Percentiles rank a stretch among this genome's conserved stretches.
Evolutionary conservation across 2,888 invertebrate species (phyloP).

Genomic region (Orchesella flavescens): DNA sequence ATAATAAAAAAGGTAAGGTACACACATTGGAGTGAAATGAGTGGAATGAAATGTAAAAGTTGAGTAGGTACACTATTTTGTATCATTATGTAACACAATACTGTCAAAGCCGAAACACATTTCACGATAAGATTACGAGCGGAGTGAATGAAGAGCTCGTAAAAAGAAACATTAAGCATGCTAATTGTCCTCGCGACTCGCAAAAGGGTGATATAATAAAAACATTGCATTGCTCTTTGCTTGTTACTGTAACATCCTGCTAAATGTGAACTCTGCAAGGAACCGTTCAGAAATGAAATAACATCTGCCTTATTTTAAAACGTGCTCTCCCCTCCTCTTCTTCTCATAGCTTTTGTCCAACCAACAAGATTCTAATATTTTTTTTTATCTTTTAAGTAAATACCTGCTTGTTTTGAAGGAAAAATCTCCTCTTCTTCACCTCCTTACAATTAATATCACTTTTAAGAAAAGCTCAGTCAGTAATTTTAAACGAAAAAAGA

Average conservation of each 20-base stretch:
- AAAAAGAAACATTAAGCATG: no score
- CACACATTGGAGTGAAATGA: neutral
- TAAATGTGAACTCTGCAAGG: no score
- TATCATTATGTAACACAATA: no score
- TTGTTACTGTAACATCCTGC: neutral
- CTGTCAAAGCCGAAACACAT: no score
- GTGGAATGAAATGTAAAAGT: neutral
- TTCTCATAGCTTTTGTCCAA: neutral
- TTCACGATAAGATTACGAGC: no score
- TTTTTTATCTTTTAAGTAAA: neutral
- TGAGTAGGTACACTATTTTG: no score
- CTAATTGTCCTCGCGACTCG: no score
- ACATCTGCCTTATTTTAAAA: neutral
- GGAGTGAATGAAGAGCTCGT: no score
- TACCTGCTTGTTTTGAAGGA: neutral
- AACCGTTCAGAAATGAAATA: no score
- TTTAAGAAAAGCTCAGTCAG: slow-evolving; percentile 34
- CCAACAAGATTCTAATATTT: neutral
- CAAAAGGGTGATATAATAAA: neutral
- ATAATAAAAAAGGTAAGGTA: neutral
- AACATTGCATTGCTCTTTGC: neutral
- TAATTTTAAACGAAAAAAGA: neutral
- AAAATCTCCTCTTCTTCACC: neutral
- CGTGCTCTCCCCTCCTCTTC: neutral
- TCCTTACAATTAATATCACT: slow-evolving; percentile 40